These are phyloP conservation scores for Schmidtea mediterranea DNA, from an alignment of 1,140 invertebrate species.

Conservation along the genomic window DNA sequence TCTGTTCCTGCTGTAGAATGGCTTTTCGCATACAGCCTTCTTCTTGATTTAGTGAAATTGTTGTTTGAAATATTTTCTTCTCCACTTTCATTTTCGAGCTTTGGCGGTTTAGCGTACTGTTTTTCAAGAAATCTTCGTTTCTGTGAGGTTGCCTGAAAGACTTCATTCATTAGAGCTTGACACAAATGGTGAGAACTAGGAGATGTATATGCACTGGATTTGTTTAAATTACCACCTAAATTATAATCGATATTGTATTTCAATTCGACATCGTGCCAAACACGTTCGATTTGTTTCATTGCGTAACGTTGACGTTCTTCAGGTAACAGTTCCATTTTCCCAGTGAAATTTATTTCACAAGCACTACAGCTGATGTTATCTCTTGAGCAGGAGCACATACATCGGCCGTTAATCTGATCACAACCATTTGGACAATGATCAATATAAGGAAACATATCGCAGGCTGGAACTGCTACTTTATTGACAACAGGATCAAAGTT, in stretches of 20 bases:
- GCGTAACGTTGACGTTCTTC: constrained; percentile 23
- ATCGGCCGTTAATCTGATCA: neutral
- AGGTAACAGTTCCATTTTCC: constrained; percentile 22
- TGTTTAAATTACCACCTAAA: too few species aligned
- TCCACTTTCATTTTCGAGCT: neutral
- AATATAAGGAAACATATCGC: constrained; percentile 13
- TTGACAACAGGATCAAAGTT: constrained; percentile 79
- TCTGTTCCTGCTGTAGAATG: constrained; percentile 24
- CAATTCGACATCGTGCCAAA: constrained; percentile 23
- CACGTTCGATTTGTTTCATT: constrained; percentile 26
- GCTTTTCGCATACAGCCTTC: constrained; percentile 10
- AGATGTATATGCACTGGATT: constrained; percentile 2
- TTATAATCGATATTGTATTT: constrained; percentile 9
- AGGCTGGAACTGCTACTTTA: constrained; percentile 45
- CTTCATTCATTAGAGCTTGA: constrained; percentile 23
- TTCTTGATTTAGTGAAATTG: neutral
- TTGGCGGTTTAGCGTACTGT: neutral
- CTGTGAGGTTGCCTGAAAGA: constrained; percentile 19
- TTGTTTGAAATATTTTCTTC: constrained; percentile 16
- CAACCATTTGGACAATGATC: constrained; percentile 6
- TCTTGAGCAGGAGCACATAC: constrained; percentile 7
- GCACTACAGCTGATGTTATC: constrained; percentile 3
- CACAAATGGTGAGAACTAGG: constrained; percentile 25
- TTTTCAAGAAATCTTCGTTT: constrained; percentile 19
- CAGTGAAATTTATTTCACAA: constrained; percentile 5